These are phyloP conservation scores for Lepidonotus clava DNA, from an alignment of 2,888 invertebrate genomes.

Conservation along the genomic window DNA sequence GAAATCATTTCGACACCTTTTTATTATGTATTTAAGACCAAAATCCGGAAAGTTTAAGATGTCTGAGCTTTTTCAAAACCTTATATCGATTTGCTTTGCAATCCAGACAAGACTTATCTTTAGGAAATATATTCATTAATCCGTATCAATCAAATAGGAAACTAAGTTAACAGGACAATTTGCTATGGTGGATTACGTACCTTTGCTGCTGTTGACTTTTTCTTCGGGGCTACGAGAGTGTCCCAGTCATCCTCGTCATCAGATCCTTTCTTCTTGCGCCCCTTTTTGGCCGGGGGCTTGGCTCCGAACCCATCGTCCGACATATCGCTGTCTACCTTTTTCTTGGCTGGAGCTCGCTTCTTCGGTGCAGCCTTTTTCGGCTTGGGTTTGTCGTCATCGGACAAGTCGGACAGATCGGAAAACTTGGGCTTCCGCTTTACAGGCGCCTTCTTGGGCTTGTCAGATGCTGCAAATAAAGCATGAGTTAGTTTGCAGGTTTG, in stretches of 20 bases:
- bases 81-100: no score
- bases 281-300: not conserved
- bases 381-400: slow-evolving; percentile 22
- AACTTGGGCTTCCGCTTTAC: slow-evolving; percentile 12
- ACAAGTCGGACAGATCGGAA: not conserved
- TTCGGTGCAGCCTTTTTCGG: slow-evolving; percentile 30
- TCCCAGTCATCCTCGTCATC: not conserved
- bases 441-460: slow-evolving; percentile 13
- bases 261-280: slow-evolving; percentile 14
- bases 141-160: not conserved
- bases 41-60: no score
- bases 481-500: no score
- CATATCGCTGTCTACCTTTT: not conserved
- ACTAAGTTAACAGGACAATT: not conserved
- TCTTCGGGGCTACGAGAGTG: not conserved
- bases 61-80: no score
- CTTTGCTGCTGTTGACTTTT: slow-evolving; percentile 16
- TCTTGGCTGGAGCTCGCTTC: not conserved
- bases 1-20: no score
- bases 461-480: not conserved
- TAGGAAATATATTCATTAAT: not conserved
- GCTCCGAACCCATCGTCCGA: not conserved
- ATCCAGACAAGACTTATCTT: no score
- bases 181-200: not conserved
- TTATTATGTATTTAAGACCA: no score